Percentiles rank a stretch among this genome's conserved stretches.
Evolutionary conservation across 2,888 invertebrate genomes (phyloP).

Genomic region (Linnaemya tessellans): DNA sequence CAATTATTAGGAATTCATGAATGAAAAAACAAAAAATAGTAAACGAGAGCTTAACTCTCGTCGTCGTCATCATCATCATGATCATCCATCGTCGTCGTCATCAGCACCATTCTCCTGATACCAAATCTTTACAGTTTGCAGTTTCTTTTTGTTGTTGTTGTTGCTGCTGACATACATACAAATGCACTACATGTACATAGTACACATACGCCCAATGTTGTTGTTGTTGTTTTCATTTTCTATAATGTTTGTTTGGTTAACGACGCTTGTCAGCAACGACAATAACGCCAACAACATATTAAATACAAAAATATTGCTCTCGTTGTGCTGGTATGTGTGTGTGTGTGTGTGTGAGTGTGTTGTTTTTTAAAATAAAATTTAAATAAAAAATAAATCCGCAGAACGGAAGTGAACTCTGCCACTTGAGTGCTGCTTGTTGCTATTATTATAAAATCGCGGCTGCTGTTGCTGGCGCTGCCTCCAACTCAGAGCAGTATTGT

Average conservation of each 20-base stretch:
- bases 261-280: conserved; percentile 67
- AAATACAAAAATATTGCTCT: conserved; percentile 3
- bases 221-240: conserved; percentile 50
- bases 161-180: conserved; percentile 1
- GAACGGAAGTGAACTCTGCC: conserved; percentile 76
- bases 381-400: conserved; percentile 71
- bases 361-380: conserved; percentile 28
- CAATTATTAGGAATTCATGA: conserved; percentile 73
- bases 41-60: conserved; percentile 53
- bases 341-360: too few relatives aligned
- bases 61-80: conserved; percentile 29
- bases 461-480: conserved; percentile 23
- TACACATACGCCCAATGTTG: conserved; percentile 10
- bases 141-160: conserved; percentile 3
- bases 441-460: conserved; percentile 27
- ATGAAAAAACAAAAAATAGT: conserved; percentile 53
- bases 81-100: conserved; percentile 15
- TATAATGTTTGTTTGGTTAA: conserved; percentile 48
- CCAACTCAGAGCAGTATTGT: neutral
- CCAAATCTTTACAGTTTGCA: conserved; percentile 29
- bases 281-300: conserved; percentile 66
- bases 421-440: conserved; percentile 57
- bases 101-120: conserved; percentile 42
- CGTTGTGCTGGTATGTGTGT: conserved; percentile 30
- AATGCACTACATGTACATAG: neutral